Base-by-base conservation (phyloP, 2,888 invertebrate species). In the Scaptomyza caliginosa region DNA sequence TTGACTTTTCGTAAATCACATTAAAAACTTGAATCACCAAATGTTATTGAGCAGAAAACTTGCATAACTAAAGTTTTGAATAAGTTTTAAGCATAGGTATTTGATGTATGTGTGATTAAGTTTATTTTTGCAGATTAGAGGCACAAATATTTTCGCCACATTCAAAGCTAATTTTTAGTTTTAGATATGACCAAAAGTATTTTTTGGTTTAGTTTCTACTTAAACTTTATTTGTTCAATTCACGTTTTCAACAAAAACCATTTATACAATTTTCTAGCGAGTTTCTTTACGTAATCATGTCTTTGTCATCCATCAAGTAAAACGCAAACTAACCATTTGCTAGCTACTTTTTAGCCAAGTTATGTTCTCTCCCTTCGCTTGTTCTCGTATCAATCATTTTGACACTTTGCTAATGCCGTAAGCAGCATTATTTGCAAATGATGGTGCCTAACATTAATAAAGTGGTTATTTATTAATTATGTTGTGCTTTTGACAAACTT, bases 371-470 rank as follows among this genome's bases (percentile, higher is more conserved):
- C 8, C 16, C 11, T 21, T 45, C 11, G 30, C 26, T 6, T 1
- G 7, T 3, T 13, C 23, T 21, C 56, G 30, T 49, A 71, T 71
- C 71, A 50, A 71, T 58, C 69, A 71, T 40, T 50, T 34, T 36
- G 52, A 56, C 51, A 43, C 36, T 17, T 17, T 40, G 30, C 7
- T 19, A 8, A 40, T 40, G 26, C 23, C 19, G 19, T 8, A 34
- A 7, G 34, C 4, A 32, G 13, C 5, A 21, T 5, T 28, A 17
- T 17, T 23, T 13, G 13, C 16, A 2, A 26, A 7, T 16, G 19
- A 16, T 3, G 10, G n/a, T 17, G 24, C 2, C 39, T 11, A 8
- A 23, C n/a, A 28, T 21, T 24, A 17, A 10, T 21, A 4, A n/a
- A 17, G 10, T 10, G 26, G 5, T 16, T 23, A 7, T 19, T 4